phyloP scores from a whole-genome alignment of 64 coral and sea anemone genomes.

The Dendronephthya gigantea region DNA sequence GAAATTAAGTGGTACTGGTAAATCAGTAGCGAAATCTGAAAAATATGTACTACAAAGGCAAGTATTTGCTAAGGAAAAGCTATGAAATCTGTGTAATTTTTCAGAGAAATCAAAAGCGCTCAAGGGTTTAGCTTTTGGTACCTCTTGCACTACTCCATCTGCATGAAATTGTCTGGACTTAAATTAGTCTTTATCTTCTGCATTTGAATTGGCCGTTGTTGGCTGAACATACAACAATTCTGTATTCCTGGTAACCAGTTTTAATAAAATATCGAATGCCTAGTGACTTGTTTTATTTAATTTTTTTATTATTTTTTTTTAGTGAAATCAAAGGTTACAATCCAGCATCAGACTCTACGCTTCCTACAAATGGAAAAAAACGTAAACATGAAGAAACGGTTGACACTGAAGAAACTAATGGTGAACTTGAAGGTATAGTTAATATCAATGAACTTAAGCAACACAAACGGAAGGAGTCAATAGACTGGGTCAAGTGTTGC shows the following conservation, averaged over 20 bases:
- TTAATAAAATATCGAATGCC: too few species aligned
- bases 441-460: background rate
- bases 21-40: conserved; percentile 56
- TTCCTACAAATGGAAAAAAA: conserved; percentile 54
- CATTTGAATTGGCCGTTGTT: too few species aligned
- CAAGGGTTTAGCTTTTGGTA: too few species aligned
- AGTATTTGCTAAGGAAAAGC: background rate
- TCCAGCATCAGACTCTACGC: conserved; percentile 69
- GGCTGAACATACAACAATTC: background rate
- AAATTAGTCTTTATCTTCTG: background rate
- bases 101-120: too few species aligned
- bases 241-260: too few species aligned
- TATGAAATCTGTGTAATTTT: background rate
- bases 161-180: background rate
- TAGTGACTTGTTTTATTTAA: background rate
- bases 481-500: background rate
- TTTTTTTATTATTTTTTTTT: background rate
- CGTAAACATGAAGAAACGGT: conserved; percentile 53
- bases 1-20: conserved; percentile 84
- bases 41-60: conserved; percentile 93
- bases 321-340: conserved; percentile 84
- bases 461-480: too few species aligned
- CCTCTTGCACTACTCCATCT: too few species aligned
- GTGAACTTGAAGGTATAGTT: background rate
- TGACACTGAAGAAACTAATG: conserved; percentile 12